Base-by-base conservation (phyloP, 2,113 vertebrate genomes). In the Morone chrysops region DNA sequence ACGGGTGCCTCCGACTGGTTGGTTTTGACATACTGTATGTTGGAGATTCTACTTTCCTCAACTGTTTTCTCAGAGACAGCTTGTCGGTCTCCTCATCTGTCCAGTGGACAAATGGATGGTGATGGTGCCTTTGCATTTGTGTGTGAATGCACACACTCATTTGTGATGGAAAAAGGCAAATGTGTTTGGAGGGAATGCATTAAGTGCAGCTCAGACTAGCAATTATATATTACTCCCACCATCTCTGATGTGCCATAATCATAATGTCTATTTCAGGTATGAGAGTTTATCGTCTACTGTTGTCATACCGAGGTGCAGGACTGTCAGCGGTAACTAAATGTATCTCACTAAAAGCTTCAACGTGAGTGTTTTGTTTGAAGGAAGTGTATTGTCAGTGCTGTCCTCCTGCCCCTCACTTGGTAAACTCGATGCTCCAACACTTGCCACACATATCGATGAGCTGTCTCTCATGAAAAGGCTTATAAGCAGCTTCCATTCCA, bases 171-270 rank as follows among this genome's bases (percentile, higher is more conserved):
- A 75, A 67, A 36, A 74, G 31, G 25, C n/a, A 74, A 82, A 86
- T 82, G 20, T n/a, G n/a, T 80, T 86, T 69, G 25, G 41, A 79
- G 74, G 22, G 60, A 84, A 75, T 71, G 72, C 84, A 89, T 72
- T 80, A 78, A 87, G 82, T 76, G 71, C 61, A 80, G 71, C 80
- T 59, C 53, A 61, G 80, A 63, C 59, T 31, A 65, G 63, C 61
- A 84, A 87, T 90, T 78, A 84, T 51, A 63, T 41, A 76, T 75
- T 45, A 69, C 84, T 85, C 85, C 71, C 81, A 75, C 78, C 70
- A 40, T 80, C 54, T 82, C 83, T 82, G 75, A 76, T 68, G 78
- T 54, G 31, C 79, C 65, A 86, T 87, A 82, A 82, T 70, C 82
- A 76, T 89, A 76, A 83, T 84, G 65, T 71, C 63, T 63, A 8